A percentile compares a stretch with the other conserved stretches of the same genome.
These are phyloP conservation scores for Phenganax stokvisi DNA, from an alignment of 92 coral and sea anemone genomes.

Conservation along the genomic window DNA sequence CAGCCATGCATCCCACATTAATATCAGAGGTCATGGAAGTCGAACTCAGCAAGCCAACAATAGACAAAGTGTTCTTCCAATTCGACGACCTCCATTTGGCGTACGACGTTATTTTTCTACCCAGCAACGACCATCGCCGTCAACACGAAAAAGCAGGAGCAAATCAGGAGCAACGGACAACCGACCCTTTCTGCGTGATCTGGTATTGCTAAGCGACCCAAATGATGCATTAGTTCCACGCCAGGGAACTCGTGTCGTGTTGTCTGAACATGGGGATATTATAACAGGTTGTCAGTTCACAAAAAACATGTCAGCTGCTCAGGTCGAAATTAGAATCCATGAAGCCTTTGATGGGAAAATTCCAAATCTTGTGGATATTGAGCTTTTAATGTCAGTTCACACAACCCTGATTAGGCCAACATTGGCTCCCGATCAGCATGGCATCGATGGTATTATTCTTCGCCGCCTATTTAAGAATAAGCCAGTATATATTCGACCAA, in stretches of 20 bases:
- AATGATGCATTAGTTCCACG: neutral
- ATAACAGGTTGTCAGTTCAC: neutral
- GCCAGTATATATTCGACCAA: too few relatives aligned
- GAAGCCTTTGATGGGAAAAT: neutral
- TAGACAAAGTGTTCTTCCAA: too few relatives aligned
- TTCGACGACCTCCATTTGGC: too few relatives aligned
- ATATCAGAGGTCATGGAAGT: too few relatives aligned
- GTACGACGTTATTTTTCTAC: neutral
- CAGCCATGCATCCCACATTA: too few relatives aligned
- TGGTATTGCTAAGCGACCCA: slow-evolving; percentile 4
- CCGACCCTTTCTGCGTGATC: neutral
- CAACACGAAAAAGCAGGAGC: neutral
- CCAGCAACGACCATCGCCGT: neutral
- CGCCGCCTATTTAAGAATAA: too few relatives aligned
- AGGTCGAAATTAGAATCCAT: neutral
- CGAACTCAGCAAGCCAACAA: too few relatives aligned
- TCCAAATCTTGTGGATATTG: neutral
- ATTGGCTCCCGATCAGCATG: too few relatives aligned
- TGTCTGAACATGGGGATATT: neutral
- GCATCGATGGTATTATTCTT: too few relatives aligned
- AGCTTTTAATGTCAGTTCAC: too few relatives aligned
- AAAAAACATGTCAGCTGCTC: neutral
- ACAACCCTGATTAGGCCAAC: too few relatives aligned
- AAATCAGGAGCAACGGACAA: neutral
- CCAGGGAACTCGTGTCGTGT: neutral